These are phyloP conservation scores for Polyergus mexicanus DNA, from an alignment of 1,140 invertebrate species.

Conservation along the genomic window DNA sequence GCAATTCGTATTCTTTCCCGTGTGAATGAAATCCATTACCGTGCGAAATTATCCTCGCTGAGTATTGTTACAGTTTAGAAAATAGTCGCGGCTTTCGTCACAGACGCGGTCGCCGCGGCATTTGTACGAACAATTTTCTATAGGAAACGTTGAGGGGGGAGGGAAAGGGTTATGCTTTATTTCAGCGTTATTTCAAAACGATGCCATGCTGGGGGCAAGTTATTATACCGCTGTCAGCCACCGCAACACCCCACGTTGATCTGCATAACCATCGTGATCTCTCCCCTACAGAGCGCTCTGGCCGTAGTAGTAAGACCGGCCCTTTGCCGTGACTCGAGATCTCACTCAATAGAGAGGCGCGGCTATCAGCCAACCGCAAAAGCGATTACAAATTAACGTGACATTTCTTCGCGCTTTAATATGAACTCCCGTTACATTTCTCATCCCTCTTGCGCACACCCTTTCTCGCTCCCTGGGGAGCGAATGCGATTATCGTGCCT, in stretches of 20 bases:
- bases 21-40: constrained; percentile 16
- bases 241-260: constrained; percentile 78
- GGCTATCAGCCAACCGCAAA: constrained; percentile 79
- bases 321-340: constrained; percentile 68
- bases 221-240: constrained; percentile 79
- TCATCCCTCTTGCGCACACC: constrained; percentile 22
- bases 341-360: constrained; percentile 77
- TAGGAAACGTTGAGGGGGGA: background rate
- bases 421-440: constrained; percentile 74
- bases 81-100: constrained; percentile 43
- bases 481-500: constrained; percentile 84
- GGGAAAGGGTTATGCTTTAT: constrained; percentile 70
- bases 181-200: constrained; percentile 64
- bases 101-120: constrained; percentile 8
- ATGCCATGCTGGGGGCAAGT: constrained; percentile 65
- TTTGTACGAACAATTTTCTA: constrained; percentile 39
- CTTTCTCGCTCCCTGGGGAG: constrained; percentile 73
- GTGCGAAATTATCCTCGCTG: background rate
- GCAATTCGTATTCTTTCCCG: background rate
- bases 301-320: constrained; percentile 8
- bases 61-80: constrained; percentile 9
- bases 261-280: constrained; percentile 82
- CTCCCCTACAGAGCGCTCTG: constrained; percentile 57
- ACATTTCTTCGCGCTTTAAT: constrained; percentile 81
- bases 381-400: constrained; percentile 85